Evolutionary conservation across 2,888 invertebrate species (phyloP).

Genomic region (Tipula unca): DNA sequence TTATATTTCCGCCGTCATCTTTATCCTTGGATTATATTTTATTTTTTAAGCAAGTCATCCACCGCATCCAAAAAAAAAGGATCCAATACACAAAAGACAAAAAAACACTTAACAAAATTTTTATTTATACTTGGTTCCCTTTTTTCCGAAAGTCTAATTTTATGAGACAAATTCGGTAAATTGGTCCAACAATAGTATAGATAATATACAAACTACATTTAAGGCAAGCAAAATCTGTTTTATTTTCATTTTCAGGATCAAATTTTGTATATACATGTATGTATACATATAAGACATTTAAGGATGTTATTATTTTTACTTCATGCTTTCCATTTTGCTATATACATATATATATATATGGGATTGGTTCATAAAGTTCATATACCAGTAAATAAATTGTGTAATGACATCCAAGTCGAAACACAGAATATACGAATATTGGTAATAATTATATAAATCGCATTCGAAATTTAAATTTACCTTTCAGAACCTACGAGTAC

Average conservation of each 20-base stretch:
- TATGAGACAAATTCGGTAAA: neutral
- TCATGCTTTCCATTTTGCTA: neutral
- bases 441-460: neutral
- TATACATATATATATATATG: too few species aligned
- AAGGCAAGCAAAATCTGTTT: neutral
- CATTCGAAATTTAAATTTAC: neutral
- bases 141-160: neutral
- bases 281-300: neutral
- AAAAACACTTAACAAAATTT: slow-evolving; percentile 2
- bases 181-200: neutral
- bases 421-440: neutral
- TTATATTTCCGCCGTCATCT: neutral
- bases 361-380: neutral
- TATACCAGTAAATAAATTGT: neutral
- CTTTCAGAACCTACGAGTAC: neutral
- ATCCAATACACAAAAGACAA: neutral
- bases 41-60: neutral
- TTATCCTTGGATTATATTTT: neutral
- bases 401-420: neutral
- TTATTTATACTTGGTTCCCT: neutral
- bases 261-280: too few species aligned
- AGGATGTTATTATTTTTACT: neutral
- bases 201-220: neutral
- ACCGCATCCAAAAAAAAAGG: neutral
- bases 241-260: neutral